These are phyloP conservation scores for Turritopsis dohrnii DNA, from an alignment of 30 jellyfish, hydroid and myxozoan species.

Conservation along the genomic window DNA sequence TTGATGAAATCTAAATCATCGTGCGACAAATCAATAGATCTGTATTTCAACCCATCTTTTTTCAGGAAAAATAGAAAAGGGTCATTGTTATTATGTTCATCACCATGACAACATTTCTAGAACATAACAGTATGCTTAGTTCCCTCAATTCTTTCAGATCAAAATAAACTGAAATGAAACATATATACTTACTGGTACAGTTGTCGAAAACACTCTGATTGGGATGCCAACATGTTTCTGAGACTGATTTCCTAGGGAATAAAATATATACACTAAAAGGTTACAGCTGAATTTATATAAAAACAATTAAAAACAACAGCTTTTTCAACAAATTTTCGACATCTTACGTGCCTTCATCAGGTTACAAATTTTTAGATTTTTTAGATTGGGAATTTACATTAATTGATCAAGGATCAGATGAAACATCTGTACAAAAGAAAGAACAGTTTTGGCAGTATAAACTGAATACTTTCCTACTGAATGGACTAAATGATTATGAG, in stretches of 20 bases:
- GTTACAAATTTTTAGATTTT: no score
- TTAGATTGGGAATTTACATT: no score
- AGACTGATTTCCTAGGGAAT: neutral
- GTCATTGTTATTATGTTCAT: neutral
- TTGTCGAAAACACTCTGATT: neutral
- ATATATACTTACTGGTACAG: neutral
- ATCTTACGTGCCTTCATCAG: no score
- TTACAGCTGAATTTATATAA: no score
- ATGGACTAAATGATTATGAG: no score
- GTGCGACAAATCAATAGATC: neutral
- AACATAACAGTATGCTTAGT: neutral
- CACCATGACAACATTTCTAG: neutral
- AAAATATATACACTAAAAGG: no score
- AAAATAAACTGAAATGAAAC: neutral
- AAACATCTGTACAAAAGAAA: no score
- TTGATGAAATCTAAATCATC: slow-evolving; percentile 16
- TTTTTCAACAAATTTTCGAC: no score
- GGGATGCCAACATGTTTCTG: neutral
- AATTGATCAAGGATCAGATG: no score
- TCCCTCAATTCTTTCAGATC: neutral
- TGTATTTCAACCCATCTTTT: neutral
- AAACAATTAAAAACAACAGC: no score
- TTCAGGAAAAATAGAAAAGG: neutral
- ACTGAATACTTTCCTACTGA: no score
- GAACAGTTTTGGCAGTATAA: no score